Evolutionary conservation across 2,888 invertebrate species (phyloP).

Genomic region (Alloplasta piceator): DNA sequence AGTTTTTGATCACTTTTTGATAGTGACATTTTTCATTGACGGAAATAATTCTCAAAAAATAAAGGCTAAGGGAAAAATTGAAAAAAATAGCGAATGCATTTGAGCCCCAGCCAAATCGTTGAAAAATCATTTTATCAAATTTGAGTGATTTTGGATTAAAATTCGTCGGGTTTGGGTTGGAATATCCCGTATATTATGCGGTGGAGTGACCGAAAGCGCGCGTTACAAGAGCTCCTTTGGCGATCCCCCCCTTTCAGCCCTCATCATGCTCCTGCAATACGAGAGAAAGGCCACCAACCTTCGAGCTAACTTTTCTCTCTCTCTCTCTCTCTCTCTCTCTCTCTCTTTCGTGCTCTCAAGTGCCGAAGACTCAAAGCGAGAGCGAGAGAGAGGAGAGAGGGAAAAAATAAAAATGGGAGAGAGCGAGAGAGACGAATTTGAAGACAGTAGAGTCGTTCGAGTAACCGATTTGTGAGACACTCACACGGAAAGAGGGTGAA

Average conservation of each 20-base stretch:
- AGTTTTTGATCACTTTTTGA: no score
- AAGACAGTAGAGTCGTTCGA: constrained; percentile 33
- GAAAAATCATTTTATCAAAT: no score
- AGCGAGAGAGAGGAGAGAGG: not conserved
- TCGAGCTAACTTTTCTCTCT: constrained; percentile 30
- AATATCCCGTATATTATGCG: not conserved
- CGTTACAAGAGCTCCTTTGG: constrained; percentile 19
- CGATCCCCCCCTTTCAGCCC: constrained; percentile 1
- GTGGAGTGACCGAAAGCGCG: constrained; percentile 19
- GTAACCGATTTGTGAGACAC: not conserved
- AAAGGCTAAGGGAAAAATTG: no score
- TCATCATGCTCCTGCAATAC: constrained; percentile 26
- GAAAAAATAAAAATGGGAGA: not conserved
- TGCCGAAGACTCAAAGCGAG: not conserved
- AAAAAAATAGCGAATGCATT: no score
- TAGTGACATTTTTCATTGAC: no score
- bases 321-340: not conserved
- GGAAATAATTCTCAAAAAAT: no score
- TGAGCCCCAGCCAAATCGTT: no score
- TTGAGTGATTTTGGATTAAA: no score
- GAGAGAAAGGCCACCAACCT: constrained; percentile 51
- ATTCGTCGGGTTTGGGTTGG: no score
- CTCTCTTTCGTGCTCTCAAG: not conserved
- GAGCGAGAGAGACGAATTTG: constrained; percentile 36
- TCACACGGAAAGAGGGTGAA: constrained; percentile 16